Percentiles rank a stretch among this genome's conserved stretches.
Conservation (phyloP, 2,888 invertebrate species). For the Mythimna pallens region DNA sequence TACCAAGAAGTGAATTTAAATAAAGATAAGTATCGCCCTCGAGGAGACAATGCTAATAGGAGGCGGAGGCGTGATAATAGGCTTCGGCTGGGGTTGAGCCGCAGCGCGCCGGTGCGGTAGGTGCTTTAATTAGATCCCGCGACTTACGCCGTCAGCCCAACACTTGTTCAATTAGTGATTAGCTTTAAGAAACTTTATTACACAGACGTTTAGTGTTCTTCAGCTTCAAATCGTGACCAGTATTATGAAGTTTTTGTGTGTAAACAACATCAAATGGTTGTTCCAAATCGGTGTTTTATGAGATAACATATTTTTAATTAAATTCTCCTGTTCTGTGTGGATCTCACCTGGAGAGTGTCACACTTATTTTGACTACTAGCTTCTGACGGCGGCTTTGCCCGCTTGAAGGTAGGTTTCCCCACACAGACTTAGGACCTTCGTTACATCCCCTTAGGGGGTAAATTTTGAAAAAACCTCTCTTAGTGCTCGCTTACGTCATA, state of each 20-base stretch:
- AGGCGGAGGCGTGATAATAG: slow-evolving; percentile 89
- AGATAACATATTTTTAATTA: too few species aligned
- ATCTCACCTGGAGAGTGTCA: too few species aligned
- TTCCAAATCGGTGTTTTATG: background rate
- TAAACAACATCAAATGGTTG: slow-evolving; percentile 9
- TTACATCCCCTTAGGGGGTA: too few species aligned
- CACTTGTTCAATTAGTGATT: slow-evolving; percentile 90
- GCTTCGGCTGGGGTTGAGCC: slow-evolving; percentile 83
- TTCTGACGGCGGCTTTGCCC: too few species aligned
- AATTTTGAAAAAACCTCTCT: too few species aligned
- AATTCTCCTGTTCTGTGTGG: too few species aligned
- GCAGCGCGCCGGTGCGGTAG: slow-evolving; percentile 78
- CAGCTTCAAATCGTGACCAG: slow-evolving; percentile 7
- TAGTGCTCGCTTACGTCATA: too few species aligned
- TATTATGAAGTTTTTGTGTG: slow-evolving; percentile 34
- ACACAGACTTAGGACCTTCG: too few species aligned
- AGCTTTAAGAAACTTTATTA: slow-evolving; percentile 83
- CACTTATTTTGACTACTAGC: too few species aligned
- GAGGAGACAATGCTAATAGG: slow-evolving; percentile 91
- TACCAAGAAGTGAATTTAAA: slow-evolving; percentile 91
- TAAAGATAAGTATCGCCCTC: slow-evolving; percentile 91
- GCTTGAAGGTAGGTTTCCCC: too few species aligned
- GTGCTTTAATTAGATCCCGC: slow-evolving; percentile 90
- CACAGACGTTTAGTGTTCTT: slow-evolving; percentile 68
- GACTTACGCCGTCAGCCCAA: slow-evolving; percentile 88